Conservation (phyloP, 1,140 invertebrate species). For the Glossosoma conforme region DNA sequence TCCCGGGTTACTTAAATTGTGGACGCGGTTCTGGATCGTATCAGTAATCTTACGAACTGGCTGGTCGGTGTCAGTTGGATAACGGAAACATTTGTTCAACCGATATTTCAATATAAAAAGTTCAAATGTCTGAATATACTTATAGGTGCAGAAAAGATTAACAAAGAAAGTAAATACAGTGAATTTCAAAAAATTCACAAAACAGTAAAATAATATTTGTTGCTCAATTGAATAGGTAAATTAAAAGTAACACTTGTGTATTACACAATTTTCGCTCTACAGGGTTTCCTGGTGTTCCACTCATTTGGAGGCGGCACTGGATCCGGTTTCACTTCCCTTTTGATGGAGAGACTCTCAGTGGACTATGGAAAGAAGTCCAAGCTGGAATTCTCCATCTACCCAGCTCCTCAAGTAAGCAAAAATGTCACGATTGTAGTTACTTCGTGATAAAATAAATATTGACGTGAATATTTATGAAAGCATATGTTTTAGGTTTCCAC, state of each 20-base stretch:
- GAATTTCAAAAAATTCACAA: too few species aligned
- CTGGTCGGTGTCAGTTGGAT: too few species aligned
- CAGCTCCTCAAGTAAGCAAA: constrained; percentile 69
- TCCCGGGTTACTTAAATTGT: too few species aligned
- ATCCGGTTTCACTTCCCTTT: constrained; percentile 74
- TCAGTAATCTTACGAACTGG: constrained; percentile 69
- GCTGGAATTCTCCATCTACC: constrained; percentile 80
- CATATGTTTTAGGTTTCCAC: constrained; percentile 56
- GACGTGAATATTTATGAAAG: not conserved
- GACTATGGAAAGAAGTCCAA: constrained; percentile 81
- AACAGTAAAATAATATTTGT: too few species aligned
- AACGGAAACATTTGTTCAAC: too few species aligned
- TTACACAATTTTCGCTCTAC: too few species aligned
- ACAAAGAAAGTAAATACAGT: too few species aligned
- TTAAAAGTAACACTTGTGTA: too few species aligned
- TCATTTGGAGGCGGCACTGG: constrained; percentile 83
- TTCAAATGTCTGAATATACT: too few species aligned
- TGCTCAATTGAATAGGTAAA: too few species aligned
- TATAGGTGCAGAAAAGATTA: too few species aligned
- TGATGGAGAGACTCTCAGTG: constrained; percentile 76
- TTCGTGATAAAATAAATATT: not conserved
- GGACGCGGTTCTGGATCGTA: constrained; percentile 71
- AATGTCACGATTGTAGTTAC: not conserved
- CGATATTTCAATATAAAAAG: too few species aligned
- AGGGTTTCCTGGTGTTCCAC: constrained; percentile 82